Evolutionary conservation across 1,140 invertebrate species (phyloP).

Genomic region (Drosophila fuyamai): DNA sequence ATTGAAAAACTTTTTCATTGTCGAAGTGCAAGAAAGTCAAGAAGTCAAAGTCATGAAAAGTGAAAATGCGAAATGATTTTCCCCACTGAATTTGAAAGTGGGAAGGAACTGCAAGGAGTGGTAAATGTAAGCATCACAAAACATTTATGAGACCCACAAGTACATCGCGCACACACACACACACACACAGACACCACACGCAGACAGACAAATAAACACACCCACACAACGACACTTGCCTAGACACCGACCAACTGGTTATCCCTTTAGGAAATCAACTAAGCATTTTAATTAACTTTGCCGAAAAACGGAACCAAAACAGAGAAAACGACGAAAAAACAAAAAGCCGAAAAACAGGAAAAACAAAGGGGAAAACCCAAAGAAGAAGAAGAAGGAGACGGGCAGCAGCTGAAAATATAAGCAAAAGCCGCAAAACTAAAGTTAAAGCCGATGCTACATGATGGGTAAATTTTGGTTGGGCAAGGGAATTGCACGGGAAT

Average conservation of each 20-base stretch:
- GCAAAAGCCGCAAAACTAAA: slow-evolving; percentile 71
- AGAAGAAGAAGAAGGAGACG: neutral
- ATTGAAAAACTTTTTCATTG: slow-evolving; percentile 4
- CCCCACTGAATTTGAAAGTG: slow-evolving; percentile 25
- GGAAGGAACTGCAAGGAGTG: slow-evolving; percentile 1
- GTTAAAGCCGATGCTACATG: slow-evolving; percentile 52
- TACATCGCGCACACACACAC: slow-evolving; percentile 15
- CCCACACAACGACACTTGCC: slow-evolving; percentile 6
- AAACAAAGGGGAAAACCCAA: slow-evolving; percentile 1
- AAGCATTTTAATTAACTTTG: slow-evolving; percentile 80
- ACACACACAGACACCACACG: neutral
- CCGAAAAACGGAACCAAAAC: slow-evolving; percentile 47
- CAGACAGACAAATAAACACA: slow-evolving; percentile 9
- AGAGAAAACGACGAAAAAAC: slow-evolving; percentile 18
- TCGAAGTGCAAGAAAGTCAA: neutral
- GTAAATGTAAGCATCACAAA: slow-evolving; percentile 27
- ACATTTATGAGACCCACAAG: slow-evolving; percentile 46
- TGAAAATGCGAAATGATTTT: slow-evolving; percentile 22
- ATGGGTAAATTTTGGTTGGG: neutral
- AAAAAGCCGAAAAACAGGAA: slow-evolving; percentile 13
- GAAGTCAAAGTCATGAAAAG: slow-evolving; percentile 11
- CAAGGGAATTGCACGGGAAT: slow-evolving; percentile 21
- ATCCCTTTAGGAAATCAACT: slow-evolving; percentile 80
- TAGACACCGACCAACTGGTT: slow-evolving; percentile 46
- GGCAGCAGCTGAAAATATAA: slow-evolving; percentile 68